Percentiles rank a stretch among this genome's conserved stretches.
Conservation (phyloP, 1,140 invertebrate species). For the Calephelis virginiensis region DNA sequence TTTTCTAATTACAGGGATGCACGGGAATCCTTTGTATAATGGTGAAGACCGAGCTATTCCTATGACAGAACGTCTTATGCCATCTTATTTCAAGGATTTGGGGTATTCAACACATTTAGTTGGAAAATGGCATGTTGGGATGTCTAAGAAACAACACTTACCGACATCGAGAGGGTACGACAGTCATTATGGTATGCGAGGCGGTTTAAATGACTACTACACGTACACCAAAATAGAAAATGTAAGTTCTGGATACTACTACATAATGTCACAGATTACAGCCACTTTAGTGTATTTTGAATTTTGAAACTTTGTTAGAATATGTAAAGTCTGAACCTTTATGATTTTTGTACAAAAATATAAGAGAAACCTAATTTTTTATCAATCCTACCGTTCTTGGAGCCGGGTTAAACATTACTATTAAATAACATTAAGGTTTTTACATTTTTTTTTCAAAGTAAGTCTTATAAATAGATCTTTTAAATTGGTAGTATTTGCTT, state of each 20-base stretch:
- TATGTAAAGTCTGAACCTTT: too few relatives aligned
- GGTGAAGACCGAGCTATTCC: constrained; percentile 86
- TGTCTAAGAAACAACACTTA: constrained; percentile 83
- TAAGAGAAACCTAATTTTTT: too few relatives aligned
- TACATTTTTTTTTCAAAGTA: too few relatives aligned
- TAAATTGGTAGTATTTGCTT: too few relatives aligned
- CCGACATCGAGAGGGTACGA: constrained; percentile 90
- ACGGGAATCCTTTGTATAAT: constrained; percentile 87
- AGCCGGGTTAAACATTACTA: too few relatives aligned
- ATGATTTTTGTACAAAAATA: too few relatives aligned
- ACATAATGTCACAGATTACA: too few relatives aligned
- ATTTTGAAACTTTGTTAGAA: too few relatives aligned
- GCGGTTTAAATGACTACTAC: constrained; percentile 91
- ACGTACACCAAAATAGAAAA: constrained; percentile 79
- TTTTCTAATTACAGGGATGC: constrained; percentile 81
- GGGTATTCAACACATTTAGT: constrained; percentile 91
- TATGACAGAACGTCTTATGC: constrained; percentile 84
- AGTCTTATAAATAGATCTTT: too few relatives aligned
- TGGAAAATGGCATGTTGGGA: constrained; percentile 95
- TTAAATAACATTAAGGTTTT: too few relatives aligned
- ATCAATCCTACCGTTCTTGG: too few relatives aligned
- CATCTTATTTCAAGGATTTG: constrained; percentile 84
- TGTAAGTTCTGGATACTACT: constrained; percentile 36
- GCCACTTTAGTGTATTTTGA: too few relatives aligned
- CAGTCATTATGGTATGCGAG: constrained; percentile 90